Conservation (phyloP, 2,797 vertebrate genomes). For the Stomatorhinus walkeri region DNA sequence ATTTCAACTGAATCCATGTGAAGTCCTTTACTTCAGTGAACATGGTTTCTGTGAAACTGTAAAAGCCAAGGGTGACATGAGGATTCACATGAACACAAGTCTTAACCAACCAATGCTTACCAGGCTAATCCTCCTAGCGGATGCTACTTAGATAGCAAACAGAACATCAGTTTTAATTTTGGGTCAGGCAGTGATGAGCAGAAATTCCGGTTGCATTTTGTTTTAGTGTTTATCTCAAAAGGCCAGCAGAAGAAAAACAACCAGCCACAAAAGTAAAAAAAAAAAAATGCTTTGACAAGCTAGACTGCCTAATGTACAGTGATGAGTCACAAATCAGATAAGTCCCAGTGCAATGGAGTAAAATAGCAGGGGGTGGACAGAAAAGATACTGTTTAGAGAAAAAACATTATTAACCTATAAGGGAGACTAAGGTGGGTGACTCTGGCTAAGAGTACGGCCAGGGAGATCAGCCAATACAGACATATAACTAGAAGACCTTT, state of each 20-base stretch:
- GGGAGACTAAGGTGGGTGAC: background rate
- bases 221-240: background rate
- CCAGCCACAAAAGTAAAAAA: background rate
- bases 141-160: slow-evolving; percentile 46
- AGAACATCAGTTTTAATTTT: slow-evolving; percentile 38
- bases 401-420: background rate
- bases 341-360: background rate
- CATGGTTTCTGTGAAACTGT: background rate
- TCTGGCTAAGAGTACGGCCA: background rate
- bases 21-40: background rate
- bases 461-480: background rate
- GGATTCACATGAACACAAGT: background rate
- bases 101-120: slow-evolving; percentile 44
- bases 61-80: background rate
- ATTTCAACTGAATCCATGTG: slow-evolving; percentile 5
- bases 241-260: background rate
- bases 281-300: background rate
- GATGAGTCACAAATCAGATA: background rate
- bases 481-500: background rate
- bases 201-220: background rate
- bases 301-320: background rate
- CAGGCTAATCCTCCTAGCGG: slow-evolving; percentile 41
- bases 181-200: background rate
- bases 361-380: background rate
- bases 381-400: background rate